Evolutionary conservation across 2,888 invertebrate species (phyloP).

Genomic region (Abrostola tripartita): DNA sequence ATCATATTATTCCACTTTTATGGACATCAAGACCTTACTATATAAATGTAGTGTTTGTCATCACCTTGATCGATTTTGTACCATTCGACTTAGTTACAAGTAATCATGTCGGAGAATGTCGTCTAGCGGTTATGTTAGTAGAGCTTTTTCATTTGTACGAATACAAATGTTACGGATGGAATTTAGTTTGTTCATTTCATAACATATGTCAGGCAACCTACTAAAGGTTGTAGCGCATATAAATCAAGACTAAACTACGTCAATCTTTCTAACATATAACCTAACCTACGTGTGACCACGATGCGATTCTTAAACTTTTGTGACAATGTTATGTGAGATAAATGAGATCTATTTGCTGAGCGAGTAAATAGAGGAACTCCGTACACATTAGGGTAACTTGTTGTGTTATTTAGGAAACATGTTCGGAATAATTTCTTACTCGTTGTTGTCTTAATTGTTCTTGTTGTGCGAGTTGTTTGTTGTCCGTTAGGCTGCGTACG

Average conservation of each 20-base stretch:
- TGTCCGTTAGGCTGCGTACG: background rate
- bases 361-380: too few species aligned
- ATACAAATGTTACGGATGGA: background rate
- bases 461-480: constrained; percentile 14
- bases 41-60: constrained; percentile 52
- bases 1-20: constrained; percentile 60
- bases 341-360: too few species aligned
- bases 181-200: background rate
- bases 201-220: constrained; percentile 14
- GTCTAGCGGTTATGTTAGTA: constrained; percentile 42
- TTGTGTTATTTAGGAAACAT: background rate
- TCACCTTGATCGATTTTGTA: constrained; percentile 49
- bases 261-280: constrained; percentile 30
- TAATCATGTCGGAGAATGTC: constrained; percentile 54
- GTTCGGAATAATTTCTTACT: constrained; percentile 10
- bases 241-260: constrained; percentile 33
- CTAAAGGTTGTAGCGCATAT: constrained; percentile 30
- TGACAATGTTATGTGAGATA: too few species aligned
- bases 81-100: constrained; percentile 34
- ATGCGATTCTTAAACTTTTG: too few species aligned
- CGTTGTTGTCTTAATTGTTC: constrained; percentile 23
- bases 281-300: too few species aligned
- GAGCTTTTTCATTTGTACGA: constrained; percentile 6
- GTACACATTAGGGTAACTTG: too few species aligned
- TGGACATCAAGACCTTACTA: constrained; percentile 56